Conservation (phyloP, 1,140 invertebrate genomes). For the Phthorimaea operculella region DNA sequence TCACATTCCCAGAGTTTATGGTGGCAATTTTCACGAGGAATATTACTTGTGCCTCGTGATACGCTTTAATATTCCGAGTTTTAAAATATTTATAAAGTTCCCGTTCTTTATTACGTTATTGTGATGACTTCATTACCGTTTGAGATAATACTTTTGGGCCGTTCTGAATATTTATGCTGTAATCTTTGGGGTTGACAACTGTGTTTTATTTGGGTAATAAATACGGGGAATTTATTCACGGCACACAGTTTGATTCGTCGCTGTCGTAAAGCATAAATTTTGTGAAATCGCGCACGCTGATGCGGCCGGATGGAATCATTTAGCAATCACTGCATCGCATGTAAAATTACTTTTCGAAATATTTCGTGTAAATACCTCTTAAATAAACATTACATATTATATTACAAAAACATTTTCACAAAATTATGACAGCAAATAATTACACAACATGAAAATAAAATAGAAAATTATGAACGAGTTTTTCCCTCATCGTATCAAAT, state of each 20-base stretch:
- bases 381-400: too few relatives aligned
- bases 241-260: conserved; percentile 2
- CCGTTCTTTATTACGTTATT: conserved; percentile 32
- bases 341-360: background rate
- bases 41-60: conserved; percentile 46
- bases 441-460: too few relatives aligned
- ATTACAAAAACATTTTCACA: too few relatives aligned
- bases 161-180: conserved; percentile 1
- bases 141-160: conserved; percentile 1
- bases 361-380: too few relatives aligned
- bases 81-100: conserved; percentile 60
- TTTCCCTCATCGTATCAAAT: too few relatives aligned
- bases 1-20: conserved; percentile 54
- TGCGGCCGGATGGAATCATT: conserved; percentile 3
- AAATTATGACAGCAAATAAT: too few relatives aligned
- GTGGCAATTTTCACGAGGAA: conserved; percentile 51
- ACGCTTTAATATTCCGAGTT: conserved; percentile 56
- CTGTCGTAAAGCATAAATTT: background rate
- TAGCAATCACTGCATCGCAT: background rate
- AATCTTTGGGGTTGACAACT: background rate
- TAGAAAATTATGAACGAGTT: too few relatives aligned
- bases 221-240: background rate
- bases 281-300: background rate
- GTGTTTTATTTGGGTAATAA: conserved; percentile 4
- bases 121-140: conserved; percentile 31